Conservation (phyloP, 2,888 invertebrate genomes). For the Campoplex nolae region DNA sequence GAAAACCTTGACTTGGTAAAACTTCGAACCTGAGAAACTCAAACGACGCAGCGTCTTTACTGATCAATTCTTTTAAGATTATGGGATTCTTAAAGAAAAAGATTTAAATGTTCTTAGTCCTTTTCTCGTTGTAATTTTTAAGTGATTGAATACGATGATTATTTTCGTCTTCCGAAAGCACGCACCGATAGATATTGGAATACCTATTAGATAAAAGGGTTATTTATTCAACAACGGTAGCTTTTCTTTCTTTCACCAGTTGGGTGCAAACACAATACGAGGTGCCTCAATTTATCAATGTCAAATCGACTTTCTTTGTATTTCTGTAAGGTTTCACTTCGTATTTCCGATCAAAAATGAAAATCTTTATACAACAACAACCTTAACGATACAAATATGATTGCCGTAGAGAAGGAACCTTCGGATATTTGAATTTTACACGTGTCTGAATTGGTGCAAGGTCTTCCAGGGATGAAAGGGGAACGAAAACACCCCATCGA, state of each 20-base stretch:
- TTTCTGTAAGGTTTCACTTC: not conserved
- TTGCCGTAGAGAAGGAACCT: not conserved
- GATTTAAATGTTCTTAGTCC: too few species aligned
- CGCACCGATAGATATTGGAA: not conserved
- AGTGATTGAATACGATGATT: too few species aligned
- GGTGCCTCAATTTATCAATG: not conserved
- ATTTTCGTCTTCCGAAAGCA: too few species aligned
- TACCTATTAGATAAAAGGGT: not conserved
- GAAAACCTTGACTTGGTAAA: not conserved
- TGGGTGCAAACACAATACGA: not conserved
- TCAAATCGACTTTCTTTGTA: not conserved
- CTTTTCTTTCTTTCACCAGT: not conserved
- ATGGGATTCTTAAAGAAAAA: not conserved
- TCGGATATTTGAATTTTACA: conserved; percentile 9
- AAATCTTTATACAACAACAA: too few species aligned
- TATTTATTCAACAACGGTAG: not conserved
- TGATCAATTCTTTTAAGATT: not conserved
- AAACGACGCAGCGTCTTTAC: not conserved
- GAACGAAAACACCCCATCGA: not conserved
- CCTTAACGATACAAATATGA: not conserved
- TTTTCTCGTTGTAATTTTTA: too few species aligned
- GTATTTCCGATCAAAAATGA: not conserved
- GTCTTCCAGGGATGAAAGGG: not conserved
- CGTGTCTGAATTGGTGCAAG: conserved; percentile 26
- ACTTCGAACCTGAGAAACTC: not conserved